These are phyloP conservation scores for Leptobrachium ailaonicum DNA, from an alignment of 2,113 vertebrate species.

Conservation along the genomic window DNA sequence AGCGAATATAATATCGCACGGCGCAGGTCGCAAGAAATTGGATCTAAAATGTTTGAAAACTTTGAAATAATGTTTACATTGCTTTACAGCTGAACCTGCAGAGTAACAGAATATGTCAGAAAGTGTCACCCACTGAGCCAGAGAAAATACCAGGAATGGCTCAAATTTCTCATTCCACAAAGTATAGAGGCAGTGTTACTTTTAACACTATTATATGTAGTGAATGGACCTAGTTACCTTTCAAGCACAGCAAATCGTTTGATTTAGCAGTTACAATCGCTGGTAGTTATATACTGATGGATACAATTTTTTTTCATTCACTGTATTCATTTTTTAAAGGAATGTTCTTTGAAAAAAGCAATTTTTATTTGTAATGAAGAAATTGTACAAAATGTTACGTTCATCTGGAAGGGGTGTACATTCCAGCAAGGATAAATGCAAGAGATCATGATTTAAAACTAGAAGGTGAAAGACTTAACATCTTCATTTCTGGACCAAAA, in stretches of 20 bases:
- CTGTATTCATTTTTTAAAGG: too few relatives aligned
- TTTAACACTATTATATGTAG: slow-evolving; percentile 24
- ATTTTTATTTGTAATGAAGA: too few relatives aligned
- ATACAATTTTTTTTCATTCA: too few relatives aligned
- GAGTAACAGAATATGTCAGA: slow-evolving; percentile 55
- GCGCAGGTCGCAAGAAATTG: slow-evolving; percentile 65
- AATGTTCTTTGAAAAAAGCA: too few relatives aligned
- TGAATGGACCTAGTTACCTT: slow-evolving; percentile 24
- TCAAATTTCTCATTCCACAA: slow-evolving; percentile 33
- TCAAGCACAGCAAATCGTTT: slow-evolving; percentile 10
- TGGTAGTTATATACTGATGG: too few relatives aligned
- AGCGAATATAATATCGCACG: slow-evolving; percentile 63
- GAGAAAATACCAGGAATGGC: slow-evolving; percentile 47
- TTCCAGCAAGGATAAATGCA: too few relatives aligned
- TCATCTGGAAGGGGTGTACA: too few relatives aligned
- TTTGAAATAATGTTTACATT: slow-evolving; percentile 58
- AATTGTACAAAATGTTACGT: too few relatives aligned
- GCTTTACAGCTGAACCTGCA: slow-evolving; percentile 63
- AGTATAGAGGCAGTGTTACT: slow-evolving; percentile 30
- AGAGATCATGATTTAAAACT: too few relatives aligned
- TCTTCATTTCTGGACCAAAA: too few relatives aligned
- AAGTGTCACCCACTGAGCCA: slow-evolving; percentile 50
- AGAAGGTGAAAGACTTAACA: too few relatives aligned
- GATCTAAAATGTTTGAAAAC: slow-evolving; percentile 62
- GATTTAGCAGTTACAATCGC: background rate